Base-by-base conservation (phyloP, 1,140 invertebrate species). In the Protaetia brevitarsis region DNA sequence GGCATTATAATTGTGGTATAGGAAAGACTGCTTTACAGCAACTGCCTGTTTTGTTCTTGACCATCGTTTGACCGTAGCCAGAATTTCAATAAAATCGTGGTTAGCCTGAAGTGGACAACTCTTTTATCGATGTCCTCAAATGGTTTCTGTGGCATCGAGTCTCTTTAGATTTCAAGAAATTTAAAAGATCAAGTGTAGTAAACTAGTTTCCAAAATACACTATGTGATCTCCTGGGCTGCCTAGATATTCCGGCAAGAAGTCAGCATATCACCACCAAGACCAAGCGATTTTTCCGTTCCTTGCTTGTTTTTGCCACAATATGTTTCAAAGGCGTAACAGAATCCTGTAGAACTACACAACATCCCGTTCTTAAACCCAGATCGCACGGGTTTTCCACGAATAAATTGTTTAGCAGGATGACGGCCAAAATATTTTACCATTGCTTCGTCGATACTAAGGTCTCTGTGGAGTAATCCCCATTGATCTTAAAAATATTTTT, bases 1-100 rank as follows among this genome's bases (percentile, higher is more conserved):
- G 67, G 72, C 68, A 67, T 79, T 79, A 74, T 79, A 79, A 11
- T 8, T 19, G n/a, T n/a, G n/a, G n/a, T n/a, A n/a, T 7, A 36
- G 7, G 7, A 7, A 8, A 36, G n/a, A n/a, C n/a, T n/a, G n/a
- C n/a, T n/a, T n/a, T n/a, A n/a, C n/a, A n/a, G n/a, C n/a, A n/a
- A n/a, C n/a, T n/a, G n/a, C n/a, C n/a, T n/a, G n/a, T 59, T 59
- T 59, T 16, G 8, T 19, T 59, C 8, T 28, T 26, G 57, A 59
- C 27, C 57, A 59, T 23, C 57, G 8, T 59, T 59, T 59, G 10
- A 59, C 57, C 8, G 5, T 23, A 6, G 10, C 6, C 8, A 59
- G 7, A 11, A 27, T 19, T 28, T 19, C 57, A 26, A 26, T 7
- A 7, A 16, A 5, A 59, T 59, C 57, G 29, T 59, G 29, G 29